A percentile compares a stretch with the other conserved stretches of the same genome.
These are phyloP conservation scores for Turdus rufiventris DNA, from an alignment of 2,113 vertebrate genomes.

Conservation along the genomic window DNA sequence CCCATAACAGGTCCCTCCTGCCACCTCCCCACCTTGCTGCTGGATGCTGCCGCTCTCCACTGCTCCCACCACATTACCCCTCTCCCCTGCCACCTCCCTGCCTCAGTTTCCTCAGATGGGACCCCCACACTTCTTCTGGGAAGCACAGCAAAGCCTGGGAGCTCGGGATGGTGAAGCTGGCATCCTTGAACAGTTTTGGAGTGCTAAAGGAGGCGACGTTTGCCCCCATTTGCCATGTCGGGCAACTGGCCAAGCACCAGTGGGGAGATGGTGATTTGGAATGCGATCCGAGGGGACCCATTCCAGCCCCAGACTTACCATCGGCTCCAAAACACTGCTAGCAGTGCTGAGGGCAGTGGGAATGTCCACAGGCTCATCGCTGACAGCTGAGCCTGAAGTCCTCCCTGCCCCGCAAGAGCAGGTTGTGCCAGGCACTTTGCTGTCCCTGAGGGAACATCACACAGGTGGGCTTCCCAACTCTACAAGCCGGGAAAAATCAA, in stretches of 20 bases:
- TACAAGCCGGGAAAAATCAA: neutral
- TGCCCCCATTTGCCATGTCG: neutral
- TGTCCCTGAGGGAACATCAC: fast-evolving
- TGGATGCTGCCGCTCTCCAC: neutral
- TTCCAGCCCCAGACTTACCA: neutral
- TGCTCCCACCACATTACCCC: fast-evolving
- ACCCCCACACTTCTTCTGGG: neutral
- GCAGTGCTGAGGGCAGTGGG: neutral
- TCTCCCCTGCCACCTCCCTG: neutral
- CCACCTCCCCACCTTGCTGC: neutral
- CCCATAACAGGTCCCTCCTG: neutral
- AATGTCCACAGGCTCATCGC: fast-evolving
- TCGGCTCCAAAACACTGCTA: neutral
- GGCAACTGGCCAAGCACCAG: neutral
- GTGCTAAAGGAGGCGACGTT: neutral
- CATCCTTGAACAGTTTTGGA: fast-evolving
- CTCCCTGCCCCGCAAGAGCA: fast-evolving
- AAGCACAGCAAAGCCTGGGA: neutral
- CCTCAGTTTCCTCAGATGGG: neutral
- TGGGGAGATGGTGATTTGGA: neutral
- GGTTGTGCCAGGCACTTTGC: fast-evolving
- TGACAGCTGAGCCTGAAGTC: neutral
- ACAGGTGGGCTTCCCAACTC: neutral
- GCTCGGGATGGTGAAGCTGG: neutral
- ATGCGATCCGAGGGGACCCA: fast-evolving